Percentiles rank a stretch among this genome's conserved stretches.
Evolutionary conservation across 2,113 vertebrate genomes (phyloP).

Genomic region (Alces alces): DNA sequence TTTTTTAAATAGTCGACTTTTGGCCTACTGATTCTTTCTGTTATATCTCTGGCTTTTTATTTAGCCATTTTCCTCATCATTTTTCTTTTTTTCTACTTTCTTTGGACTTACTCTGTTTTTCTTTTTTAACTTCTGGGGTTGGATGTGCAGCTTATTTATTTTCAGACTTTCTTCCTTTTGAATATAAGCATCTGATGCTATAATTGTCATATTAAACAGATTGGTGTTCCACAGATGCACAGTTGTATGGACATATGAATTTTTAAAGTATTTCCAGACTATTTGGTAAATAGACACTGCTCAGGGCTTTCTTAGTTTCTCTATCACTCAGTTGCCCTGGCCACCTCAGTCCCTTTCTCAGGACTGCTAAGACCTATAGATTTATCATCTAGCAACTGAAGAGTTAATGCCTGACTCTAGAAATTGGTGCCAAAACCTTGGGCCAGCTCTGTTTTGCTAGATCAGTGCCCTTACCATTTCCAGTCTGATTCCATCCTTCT

Average conservation of each 20-base stretch:
- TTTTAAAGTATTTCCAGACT: conserved; percentile 14
- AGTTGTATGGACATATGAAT: background rate
- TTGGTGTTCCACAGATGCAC: background rate
- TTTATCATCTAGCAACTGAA: background rate
- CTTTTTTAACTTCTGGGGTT: background rate
- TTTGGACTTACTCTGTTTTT: background rate
- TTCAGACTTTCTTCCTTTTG: background rate
- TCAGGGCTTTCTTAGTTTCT: background rate
- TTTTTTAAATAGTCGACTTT: background rate
- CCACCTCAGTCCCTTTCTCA: background rate
- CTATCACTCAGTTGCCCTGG: background rate
- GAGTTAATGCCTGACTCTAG: background rate
- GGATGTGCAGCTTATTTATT: background rate
- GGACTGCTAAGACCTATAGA: background rate
- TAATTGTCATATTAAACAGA: background rate
- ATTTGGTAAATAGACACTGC: background rate
- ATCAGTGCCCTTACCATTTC: background rate
- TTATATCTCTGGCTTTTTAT: background rate
- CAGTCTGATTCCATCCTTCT: conserved; percentile 1
- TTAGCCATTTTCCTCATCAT: background rate
- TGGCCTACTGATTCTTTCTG: background rate
- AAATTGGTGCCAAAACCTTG: background rate
- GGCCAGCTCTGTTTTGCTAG: conserved; percentile 12
- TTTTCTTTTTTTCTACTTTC: background rate
- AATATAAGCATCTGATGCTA: background rate